Evolutionary conservation across 2,113 vertebrate genomes (phyloP), one percentile per base, ranked within the genome.

Genomic region (Psilopogon haemacephalus): DNA sequence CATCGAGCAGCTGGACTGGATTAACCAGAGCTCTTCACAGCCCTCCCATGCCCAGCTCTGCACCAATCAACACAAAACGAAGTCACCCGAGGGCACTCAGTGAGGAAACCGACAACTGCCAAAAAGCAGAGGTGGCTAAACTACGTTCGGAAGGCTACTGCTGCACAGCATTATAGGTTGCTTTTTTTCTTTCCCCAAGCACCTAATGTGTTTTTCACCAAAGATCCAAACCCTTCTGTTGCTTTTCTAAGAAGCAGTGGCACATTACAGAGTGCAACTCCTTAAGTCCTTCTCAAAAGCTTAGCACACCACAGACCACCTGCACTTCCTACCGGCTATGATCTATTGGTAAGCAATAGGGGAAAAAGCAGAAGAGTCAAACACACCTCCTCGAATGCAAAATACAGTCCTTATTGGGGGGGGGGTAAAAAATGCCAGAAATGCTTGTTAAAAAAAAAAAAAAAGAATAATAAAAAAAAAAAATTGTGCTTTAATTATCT

Each of bases 221-320:
- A 35, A 17, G 26, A 44, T 2, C 8, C 11, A 5, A 3, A 8
- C 8, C 1, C 15, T 32, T 74, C 50, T 26, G 26, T 15, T 18
- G 55, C 33, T 70, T 59, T 37, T 21, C 27, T 76, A 26, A 70
- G 56, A 27, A 30, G 9, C 40, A 52, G 2, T 24, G 15, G 28
- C 4, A 1, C 16, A 4, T 44, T 32, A 59, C 10, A 11, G 83
- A 38, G 27, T 15, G 20, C 54, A 44, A 1, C 24, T 42, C 40
- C 44, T 52, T 6, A 68, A 63, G 28, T 27, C 28, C 5, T 27
- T 67, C 26, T 19, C 35, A 48, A 58, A 84, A 74, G 9, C 28
- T 46, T 12, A 54, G 35, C 5, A 20, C 8, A 33, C 12, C 3
- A 6, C 1, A 1, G 8, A 32, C 17, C 37, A 15, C 0, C 52